Base-by-base conservation (phyloP, 2,113 vertebrate species). In the Furnarius figulus region DNA sequence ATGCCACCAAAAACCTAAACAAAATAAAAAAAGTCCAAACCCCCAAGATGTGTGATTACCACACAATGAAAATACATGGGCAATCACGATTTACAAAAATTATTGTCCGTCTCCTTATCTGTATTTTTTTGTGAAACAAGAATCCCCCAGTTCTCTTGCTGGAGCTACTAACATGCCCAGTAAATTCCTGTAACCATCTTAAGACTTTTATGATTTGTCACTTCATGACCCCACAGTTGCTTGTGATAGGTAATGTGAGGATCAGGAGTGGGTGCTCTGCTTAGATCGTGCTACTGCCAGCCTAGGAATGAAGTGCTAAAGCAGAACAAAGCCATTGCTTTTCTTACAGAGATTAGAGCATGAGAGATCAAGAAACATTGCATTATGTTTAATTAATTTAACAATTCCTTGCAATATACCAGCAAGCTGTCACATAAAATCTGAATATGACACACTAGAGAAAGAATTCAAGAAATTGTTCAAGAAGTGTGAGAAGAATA, bases 331-430 rank as follows among this genome's bases (percentile, higher is more conserved):
- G 82, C 40, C 82, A 62, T 8, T 40, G 58, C 65, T 87, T 82
- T 79, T 75, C 56, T 90, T 72, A 75, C 83, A 44, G 70, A 95
- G 47, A 84, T 85, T 84, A 90, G 63, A 87, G 75, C 30, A 71
- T 14, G 77, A 85, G 55, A 81, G 59, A 94, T 75, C 35, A 75
- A 46, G 46, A 93, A 96, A 79, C 52, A 80, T 3, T 50, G 40
- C 82, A 87, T 50, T 20, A 80, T 81, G 52, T 59, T 87, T 77
- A 91, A 88, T 89, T 93, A 70, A 87, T 92, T 87, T 85, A 87
- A 87, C 37, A 76, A 70, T 79, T 83, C 67, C 53, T 92, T 85
- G 85, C 58, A 80, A 65, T 59, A 87, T 8, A 95, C 35, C 73
- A 85, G 59, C 81, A 71, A 89, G 35, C 25, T 74, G 71, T 81